A percentile compares a stretch with the other conserved stretches of the same genome.
These are phyloP conservation scores for Zosterops pallidus DNA, from an alignment of 2,113 vertebrate genomes.

Conservation along the genomic window DNA sequence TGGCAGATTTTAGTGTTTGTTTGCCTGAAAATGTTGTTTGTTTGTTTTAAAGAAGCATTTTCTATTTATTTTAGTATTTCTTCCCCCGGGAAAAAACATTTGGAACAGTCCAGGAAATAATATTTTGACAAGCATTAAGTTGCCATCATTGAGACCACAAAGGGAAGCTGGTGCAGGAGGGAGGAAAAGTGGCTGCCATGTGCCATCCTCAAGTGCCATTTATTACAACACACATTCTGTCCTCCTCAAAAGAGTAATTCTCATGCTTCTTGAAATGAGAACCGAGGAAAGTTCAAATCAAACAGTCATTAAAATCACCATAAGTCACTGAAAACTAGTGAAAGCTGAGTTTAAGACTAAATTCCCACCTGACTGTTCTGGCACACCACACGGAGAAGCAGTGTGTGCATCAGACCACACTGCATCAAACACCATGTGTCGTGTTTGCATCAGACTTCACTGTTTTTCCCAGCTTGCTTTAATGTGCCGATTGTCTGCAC, in stretches of 20 bases:
- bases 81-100: neutral
- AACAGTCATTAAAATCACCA: neutral
- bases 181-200: neutral
- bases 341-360: neutral
- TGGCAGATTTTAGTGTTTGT: neutral
- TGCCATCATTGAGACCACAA: neutral
- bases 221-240: neutral
- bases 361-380: neutral
- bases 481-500: rapidly evolving
- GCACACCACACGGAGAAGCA: neutral
- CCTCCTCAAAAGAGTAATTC: neutral
- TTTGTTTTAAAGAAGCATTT: neutral
- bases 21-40: neutral
- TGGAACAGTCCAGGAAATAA: neutral
- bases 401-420: neutral
- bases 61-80: neutral
- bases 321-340: neutral
- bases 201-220: rapidly evolving
- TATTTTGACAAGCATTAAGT: conserved; percentile 3
- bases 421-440: neutral
- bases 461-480: neutral
- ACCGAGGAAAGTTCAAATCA: neutral
- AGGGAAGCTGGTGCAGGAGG: neutral
- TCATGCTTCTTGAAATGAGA: neutral
- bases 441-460: rapidly evolving